phyloP scores from a whole-genome alignment of 2,797 vertebrate genomes.

The Hippoglossus hippoglossus region DNA sequence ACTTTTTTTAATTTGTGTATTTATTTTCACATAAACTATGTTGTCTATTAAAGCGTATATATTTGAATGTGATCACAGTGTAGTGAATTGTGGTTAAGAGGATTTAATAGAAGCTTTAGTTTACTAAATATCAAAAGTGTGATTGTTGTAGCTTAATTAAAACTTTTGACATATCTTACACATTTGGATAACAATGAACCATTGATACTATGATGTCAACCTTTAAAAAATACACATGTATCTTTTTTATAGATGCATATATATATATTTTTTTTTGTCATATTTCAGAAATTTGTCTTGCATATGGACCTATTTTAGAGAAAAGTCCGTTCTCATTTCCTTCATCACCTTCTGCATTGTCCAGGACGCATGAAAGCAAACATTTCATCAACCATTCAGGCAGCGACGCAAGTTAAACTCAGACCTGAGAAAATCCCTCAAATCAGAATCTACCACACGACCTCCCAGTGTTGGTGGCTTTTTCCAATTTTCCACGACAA shows the following conservation, averaged over 20 bases:
- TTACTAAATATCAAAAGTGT: neutral
- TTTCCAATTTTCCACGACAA: conserved; percentile 79
- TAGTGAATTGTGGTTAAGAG: neutral
- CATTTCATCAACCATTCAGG: neutral
- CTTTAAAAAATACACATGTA: conserved; percentile 2
- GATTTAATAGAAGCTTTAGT: neutral
- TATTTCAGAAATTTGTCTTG: no score
- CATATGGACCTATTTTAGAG: no score
- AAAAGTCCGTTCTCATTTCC: neutral
- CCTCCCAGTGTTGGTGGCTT: conserved; percentile 44
- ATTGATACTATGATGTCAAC: neutral
- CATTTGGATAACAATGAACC: neutral
- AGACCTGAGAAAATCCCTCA: conserved; percentile 48
- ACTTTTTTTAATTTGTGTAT: no score
- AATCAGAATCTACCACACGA: conserved; percentile 48
- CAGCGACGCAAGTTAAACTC: conserved; percentile 20
- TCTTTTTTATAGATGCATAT: neutral
- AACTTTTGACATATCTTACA: neutral
- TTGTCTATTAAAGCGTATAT: no score
- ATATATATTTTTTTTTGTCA: neutral
- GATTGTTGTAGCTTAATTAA: neutral
- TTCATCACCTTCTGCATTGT: neutral
- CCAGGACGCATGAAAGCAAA: neutral
- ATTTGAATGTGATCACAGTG: no score
- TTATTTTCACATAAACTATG: neutral